Conservation (phyloP, 2,888 invertebrate genomes). For the Leucoma salicis region DNA sequence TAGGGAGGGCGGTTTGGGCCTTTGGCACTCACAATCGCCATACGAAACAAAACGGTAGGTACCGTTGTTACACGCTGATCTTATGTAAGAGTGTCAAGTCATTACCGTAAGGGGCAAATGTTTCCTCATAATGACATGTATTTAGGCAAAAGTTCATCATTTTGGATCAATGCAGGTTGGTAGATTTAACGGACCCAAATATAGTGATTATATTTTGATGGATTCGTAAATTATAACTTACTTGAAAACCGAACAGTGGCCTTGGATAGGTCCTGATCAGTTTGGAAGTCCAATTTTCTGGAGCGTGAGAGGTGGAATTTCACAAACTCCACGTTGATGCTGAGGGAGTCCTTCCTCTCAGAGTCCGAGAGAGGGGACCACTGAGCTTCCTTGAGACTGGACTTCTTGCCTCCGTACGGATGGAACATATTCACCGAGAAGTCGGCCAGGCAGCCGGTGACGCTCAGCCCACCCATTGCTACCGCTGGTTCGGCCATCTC, state of each 20-base stretch:
- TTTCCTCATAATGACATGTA: too few species aligned
- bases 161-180: too few species aligned
- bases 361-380: conserved; percentile 94
- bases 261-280: conserved; percentile 86
- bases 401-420: conserved; percentile 97
- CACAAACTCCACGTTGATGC: conserved; percentile 98
- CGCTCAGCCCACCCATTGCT: conserved; percentile 93
- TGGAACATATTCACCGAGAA: conserved; percentile 99
- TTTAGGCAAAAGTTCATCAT: too few species aligned
- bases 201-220: too few species aligned
- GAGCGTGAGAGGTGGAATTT: conserved; percentile 97
- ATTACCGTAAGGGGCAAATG: too few species aligned
- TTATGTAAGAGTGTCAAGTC: too few species aligned
- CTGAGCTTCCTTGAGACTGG: conserved; percentile 86
- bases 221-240: conserved; percentile 58
- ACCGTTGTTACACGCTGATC: too few species aligned
- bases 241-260: conserved; percentile 97
- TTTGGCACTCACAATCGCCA: too few species aligned
- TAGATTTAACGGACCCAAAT: too few species aligned
- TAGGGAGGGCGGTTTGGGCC: too few species aligned
- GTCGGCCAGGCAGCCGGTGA: conserved; percentile 97
- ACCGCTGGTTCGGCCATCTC: conserved; percentile 83
- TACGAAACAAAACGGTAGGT: too few species aligned
- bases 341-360: conserved; percentile 96
- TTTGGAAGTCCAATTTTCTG: conserved; percentile 91